Evolutionary conservation across 92 coral and sea anemone genomes (phyloP).

Genomic region (Virgularia gustaviana): DNA sequence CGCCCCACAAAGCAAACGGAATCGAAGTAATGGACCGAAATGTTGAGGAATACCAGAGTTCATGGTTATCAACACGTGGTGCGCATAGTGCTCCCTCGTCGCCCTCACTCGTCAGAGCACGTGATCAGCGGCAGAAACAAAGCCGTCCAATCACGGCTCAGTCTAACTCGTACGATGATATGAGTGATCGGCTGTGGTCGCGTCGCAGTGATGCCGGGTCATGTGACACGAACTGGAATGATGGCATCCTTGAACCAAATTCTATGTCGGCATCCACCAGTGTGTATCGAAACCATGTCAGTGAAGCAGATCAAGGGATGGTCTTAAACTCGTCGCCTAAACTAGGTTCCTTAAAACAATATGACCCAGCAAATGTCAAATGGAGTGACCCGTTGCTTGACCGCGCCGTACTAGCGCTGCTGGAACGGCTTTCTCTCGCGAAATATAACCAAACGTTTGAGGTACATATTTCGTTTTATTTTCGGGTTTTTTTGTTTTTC

Average conservation of each 20-base stretch:
- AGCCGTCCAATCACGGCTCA: constrained; percentile 64
- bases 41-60: constrained; percentile 18
- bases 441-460: constrained; percentile 80
- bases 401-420: constrained; percentile 50
- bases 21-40: neutral
- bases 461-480: constrained; percentile 52
- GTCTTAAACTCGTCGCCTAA: constrained; percentile 65
- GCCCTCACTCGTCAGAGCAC: constrained; percentile 85
- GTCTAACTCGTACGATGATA: constrained; percentile 80
- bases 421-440: constrained; percentile 71
- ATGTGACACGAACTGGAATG: constrained; percentile 44
- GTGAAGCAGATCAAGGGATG: constrained; percentile 58
- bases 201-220: neutral
- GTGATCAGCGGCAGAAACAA: constrained; percentile 68
- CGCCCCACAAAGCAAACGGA: constrained; percentile 56
- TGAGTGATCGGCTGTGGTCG: constrained; percentile 85
- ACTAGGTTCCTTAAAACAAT: constrained; percentile 57
- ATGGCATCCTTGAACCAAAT: constrained; percentile 41
- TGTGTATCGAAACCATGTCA: constrained; percentile 58
- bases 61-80: constrained; percentile 82
- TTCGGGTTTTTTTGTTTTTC: too few species aligned
- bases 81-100: constrained; percentile 99
- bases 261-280: constrained; percentile 70
- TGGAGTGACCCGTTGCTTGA: constrained; percentile 66
- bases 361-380: constrained; percentile 61